Conservation (phyloP, 2,888 invertebrate genomes). For the Eupithecia dodoneata region DNA sequence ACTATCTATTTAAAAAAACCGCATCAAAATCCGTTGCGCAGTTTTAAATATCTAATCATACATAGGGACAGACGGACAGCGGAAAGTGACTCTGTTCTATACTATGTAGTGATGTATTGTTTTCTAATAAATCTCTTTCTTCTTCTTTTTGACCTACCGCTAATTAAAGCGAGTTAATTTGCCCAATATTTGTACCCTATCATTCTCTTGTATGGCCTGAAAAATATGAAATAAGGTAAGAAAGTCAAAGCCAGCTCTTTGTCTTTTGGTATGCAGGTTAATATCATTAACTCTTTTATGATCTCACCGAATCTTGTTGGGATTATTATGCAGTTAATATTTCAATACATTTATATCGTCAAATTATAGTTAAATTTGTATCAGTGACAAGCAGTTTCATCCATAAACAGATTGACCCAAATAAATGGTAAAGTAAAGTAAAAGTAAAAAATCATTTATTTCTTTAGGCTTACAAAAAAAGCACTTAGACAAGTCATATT, state of each 20-base stretch:
- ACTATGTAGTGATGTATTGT: not conserved
- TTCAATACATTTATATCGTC: constrained; percentile 27
- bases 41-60: too few species aligned
- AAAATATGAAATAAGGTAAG: not conserved
- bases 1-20: too few species aligned
- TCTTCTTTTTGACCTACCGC: not conserved
- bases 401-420: constrained; percentile 24
- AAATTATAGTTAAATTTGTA: constrained; percentile 26
- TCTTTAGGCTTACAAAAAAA: too few species aligned
- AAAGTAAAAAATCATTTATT: too few species aligned
- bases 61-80: too few species aligned
- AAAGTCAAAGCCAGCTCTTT: constrained; percentile 8
- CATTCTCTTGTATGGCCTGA: not conserved
- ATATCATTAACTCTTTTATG: constrained; percentile 34
- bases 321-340: constrained; percentile 33
- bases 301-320: constrained; percentile 44
- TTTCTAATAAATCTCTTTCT: not conserved
- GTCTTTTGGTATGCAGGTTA: constrained; percentile 20
- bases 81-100: too few species aligned
- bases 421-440: too few species aligned
- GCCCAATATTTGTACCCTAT: not conserved
- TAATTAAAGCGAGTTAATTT: not conserved
- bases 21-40: too few species aligned
- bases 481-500: too few species aligned
- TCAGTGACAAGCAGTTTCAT: constrained; percentile 17